A percentile compares a stretch with the other conserved stretches of the same genome.
Conservation (phyloP, 1,140 invertebrate species). For the Halictus rubicundus region DNA sequence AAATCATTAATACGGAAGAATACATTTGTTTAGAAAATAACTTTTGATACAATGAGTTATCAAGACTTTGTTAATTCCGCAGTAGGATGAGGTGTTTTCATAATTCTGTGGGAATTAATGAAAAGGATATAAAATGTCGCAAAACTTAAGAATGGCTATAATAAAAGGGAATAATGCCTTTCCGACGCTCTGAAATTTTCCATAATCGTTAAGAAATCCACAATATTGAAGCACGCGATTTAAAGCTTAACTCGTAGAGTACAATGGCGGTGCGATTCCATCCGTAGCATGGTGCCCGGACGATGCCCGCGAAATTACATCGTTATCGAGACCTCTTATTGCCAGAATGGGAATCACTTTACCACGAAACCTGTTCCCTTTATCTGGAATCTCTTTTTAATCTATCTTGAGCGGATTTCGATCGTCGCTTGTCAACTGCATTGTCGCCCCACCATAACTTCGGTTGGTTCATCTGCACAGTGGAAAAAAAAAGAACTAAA, state of each 20-base stretch:
- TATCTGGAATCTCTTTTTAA: slow-evolving; percentile 1
- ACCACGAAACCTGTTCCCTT: slow-evolving; percentile 21
- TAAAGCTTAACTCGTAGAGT: slow-evolving; percentile 28
- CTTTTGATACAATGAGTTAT: no score
- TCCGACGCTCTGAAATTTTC: neutral
- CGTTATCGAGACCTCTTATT: slow-evolving; percentile 39
- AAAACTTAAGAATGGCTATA: no score
- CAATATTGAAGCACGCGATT: slow-evolving; percentile 49
- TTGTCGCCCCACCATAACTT: neutral
- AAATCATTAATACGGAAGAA: no score
- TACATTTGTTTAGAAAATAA: no score
- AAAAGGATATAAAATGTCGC: no score
- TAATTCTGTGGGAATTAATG: no score
- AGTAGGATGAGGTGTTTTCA: no score
- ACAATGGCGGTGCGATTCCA: slow-evolving; percentile 37
- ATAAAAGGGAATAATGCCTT: no score
- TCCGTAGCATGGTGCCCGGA: slow-evolving; percentile 34
- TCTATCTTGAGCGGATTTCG: neutral
- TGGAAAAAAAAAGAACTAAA: no score
- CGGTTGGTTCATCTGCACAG: neutral
- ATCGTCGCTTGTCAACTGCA: neutral
- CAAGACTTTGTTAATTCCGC: no score
- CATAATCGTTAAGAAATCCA: slow-evolving; percentile 9
- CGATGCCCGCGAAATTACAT: slow-evolving; percentile 48
- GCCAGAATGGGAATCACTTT: slow-evolving; percentile 1